Conservation (phyloP, 2,888 invertebrate genomes). For the Eupelmus urozonus region DNA sequence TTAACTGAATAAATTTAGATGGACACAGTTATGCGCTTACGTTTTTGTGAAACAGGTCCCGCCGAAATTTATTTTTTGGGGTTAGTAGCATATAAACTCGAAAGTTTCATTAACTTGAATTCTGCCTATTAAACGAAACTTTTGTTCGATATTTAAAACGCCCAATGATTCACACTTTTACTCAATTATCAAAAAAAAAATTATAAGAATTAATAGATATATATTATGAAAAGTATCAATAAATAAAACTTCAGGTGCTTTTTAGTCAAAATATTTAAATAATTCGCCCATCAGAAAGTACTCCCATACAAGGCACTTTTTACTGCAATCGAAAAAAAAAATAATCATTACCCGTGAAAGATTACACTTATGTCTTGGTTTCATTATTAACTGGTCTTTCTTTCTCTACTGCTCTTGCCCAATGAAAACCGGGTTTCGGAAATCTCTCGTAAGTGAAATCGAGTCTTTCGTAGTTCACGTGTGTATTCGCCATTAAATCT, state of each 20-base stretch:
- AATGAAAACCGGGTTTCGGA: constrained; percentile 38
- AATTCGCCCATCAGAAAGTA: no score
- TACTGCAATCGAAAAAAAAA: not conserved
- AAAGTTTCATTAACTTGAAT: not conserved
- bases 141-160: not conserved
- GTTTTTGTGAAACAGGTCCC: not conserved
- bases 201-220: not conserved
- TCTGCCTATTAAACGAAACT: not conserved
- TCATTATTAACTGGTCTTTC: not conserved
- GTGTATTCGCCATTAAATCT: constrained; percentile 34
- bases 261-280: no score
- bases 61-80: not conserved
- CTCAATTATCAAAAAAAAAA: not conserved
- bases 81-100: not conserved
- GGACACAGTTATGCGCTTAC: no score
- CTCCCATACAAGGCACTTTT: not conserved
- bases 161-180: not conserved
- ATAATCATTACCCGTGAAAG: not conserved
- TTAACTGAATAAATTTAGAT: no score
- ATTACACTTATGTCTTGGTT: not conserved
- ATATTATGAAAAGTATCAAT: not conserved
- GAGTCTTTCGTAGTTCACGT: constrained; percentile 39
- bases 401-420: no score
- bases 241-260: no score
- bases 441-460: constrained; percentile 41